phyloP scores from a whole-genome alignment of 1,140 invertebrate genomes.

The Eriocheir sinensis region DNA sequence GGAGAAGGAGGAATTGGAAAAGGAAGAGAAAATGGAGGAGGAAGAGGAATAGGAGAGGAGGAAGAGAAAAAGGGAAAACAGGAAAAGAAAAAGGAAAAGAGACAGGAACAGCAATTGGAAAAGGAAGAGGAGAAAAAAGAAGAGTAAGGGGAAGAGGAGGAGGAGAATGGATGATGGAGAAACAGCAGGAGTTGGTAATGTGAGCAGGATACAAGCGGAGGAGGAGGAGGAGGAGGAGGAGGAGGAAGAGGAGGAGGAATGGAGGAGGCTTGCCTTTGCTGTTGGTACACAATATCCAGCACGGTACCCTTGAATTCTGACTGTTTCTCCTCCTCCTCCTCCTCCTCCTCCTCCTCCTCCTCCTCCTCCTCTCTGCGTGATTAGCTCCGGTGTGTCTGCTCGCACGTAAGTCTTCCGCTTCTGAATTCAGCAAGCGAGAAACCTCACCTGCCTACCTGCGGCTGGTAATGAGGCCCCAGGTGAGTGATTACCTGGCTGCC shows the following conservation, averaged over 20 bases:
- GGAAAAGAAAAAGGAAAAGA: background rate
- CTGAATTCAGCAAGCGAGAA: background rate
- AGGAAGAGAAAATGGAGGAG: background rate
- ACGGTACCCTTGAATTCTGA: background rate
- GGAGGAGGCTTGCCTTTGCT: background rate
- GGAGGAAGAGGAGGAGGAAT: background rate
- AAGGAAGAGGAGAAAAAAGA: background rate
- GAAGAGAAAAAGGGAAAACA: background rate
- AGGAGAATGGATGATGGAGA: background rate
- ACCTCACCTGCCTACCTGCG: background rate
- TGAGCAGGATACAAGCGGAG: background rate
- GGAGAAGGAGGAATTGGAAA: background rate
- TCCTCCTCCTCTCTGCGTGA: constrained; percentile 14
- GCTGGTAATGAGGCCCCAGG: background rate
- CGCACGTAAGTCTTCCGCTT: background rate
- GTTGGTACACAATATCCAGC: background rate
- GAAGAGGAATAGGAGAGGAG: background rate
- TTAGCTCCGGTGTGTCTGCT: background rate
- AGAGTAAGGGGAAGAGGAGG: constrained; percentile 7
- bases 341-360: background rate
- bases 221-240: background rate
- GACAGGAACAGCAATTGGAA: background rate
- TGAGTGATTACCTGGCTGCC: background rate
- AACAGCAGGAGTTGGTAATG: background rate
- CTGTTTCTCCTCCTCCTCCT: background rate